These are phyloP conservation scores for Tetropium fuscum DNA, from an alignment of 2,888 invertebrate genomes.

Conservation along the genomic window DNA sequence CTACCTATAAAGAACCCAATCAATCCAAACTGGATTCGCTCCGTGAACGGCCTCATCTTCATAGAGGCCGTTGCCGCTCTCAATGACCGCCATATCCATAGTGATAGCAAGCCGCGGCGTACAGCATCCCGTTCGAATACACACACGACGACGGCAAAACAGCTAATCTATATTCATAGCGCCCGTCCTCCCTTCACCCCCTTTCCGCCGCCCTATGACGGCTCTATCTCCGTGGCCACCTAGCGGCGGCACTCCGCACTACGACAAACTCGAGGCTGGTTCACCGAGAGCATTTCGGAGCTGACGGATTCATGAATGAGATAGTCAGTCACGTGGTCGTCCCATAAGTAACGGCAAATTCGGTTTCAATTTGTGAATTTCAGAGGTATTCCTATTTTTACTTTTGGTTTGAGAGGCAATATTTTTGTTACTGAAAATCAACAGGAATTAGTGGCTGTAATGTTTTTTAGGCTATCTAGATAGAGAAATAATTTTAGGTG, in stretches of 20 bases:
- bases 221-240: constrained; percentile 64
- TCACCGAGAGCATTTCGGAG: constrained; percentile 9
- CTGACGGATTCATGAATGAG: background rate
- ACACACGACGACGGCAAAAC: constrained; percentile 62
- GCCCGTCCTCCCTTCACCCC: constrained; percentile 50
- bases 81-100: constrained; percentile 25
- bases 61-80: constrained; percentile 9
- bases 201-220: constrained; percentile 55
- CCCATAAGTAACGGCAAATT: background rate
- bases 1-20: constrained; percentile 6
- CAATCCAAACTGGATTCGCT: constrained; percentile 11
- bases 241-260: constrained; percentile 40
- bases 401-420: no score
- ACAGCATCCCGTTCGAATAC: constrained; percentile 19
- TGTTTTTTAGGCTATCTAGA: no score
- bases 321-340: constrained; percentile 1
- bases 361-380: no score
- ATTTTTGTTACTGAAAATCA: no score
- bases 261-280: constrained; percentile 26
- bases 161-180: constrained; percentile 71
- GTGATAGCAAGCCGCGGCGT: constrained; percentile 23
- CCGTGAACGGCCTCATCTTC: constrained; percentile 17
- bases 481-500: no score
- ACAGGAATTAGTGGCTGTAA: no score
- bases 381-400: no score